A percentile compares a stretch with the other conserved stretches of the same genome.
Evolutionary conservation across 2,797 vertebrate genomes (phyloP).

Genomic region (Acanthiza pusilla): DNA sequence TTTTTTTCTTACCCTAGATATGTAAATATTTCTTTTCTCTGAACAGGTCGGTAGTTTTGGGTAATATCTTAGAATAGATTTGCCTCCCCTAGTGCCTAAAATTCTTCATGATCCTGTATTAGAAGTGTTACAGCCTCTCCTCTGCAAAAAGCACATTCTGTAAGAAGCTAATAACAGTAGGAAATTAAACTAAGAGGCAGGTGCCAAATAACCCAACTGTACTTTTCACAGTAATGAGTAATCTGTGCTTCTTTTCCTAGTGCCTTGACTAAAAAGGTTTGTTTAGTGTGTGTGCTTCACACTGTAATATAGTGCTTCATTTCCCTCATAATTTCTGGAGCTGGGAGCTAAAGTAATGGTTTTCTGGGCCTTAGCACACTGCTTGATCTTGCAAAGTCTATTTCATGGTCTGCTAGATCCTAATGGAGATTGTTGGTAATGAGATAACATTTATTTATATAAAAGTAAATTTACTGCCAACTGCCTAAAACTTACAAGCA

Average conservation of each 20-base stretch:
- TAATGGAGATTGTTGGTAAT: slow-evolving; percentile 76
- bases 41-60: background rate
- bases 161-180: slow-evolving; percentile 40
- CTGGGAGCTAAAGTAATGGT: slow-evolving; percentile 71
- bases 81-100: background rate
- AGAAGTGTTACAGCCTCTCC: background rate
- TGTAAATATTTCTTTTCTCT: background rate
- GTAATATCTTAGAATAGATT: background rate
- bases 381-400: slow-evolving; percentile 76
- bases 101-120: background rate
- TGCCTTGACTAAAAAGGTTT: slow-evolving; percentile 65
- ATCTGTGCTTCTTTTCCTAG: slow-evolving; percentile 62
- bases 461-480: slow-evolving; percentile 72
- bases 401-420: slow-evolving; percentile 79
- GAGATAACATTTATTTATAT: slow-evolving; percentile 80
- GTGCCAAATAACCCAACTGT: slow-evolving; percentile 54
- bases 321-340: slow-evolving; percentile 71
- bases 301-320: slow-evolving; percentile 72
- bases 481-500: slow-evolving; percentile 64
- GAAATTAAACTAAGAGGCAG: slow-evolving; percentile 42
- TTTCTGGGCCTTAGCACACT: slow-evolving; percentile 65
- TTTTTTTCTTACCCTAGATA: background rate
- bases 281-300: slow-evolving; percentile 65
- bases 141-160: slow-evolving; percentile 20
- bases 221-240: slow-evolving; percentile 54